A percentile compares a stretch with the other conserved stretches of the same genome.
Evolutionary conservation across 1,140 invertebrate species (phyloP).

Genomic region (Pachyrhynchus sulphureomaculatus): DNA sequence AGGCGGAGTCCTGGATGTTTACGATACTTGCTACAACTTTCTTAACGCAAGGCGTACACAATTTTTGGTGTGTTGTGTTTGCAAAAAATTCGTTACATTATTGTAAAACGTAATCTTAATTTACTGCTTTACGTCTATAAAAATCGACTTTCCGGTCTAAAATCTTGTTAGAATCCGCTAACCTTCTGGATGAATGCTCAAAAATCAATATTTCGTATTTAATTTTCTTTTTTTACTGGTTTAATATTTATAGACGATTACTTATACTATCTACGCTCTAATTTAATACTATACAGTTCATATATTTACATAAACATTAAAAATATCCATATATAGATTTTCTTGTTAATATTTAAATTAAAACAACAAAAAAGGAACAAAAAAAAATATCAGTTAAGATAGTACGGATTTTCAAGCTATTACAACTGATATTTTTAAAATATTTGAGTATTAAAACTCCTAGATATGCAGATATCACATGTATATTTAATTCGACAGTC

Average conservation of each 20-base stretch:
- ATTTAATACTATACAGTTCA: conserved; percentile 2
- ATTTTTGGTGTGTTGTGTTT: too few species aligned
- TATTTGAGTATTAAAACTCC: conserved; percentile 1
- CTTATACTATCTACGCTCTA: neutral
- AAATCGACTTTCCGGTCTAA: too few species aligned
- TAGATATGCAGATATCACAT: neutral
- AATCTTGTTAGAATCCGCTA: too few species aligned
- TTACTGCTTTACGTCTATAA: too few species aligned
- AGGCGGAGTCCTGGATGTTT: too few species aligned
- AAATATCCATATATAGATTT: conserved; percentile 4
- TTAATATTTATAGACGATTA: conserved; percentile 9
- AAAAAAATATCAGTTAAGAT: neutral
- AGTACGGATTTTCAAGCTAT: too few species aligned
- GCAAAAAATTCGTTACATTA: too few species aligned
- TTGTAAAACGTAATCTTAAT: too few species aligned
- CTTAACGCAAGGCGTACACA: too few species aligned
- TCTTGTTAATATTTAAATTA: conserved; percentile 7
- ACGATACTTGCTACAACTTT: too few species aligned
- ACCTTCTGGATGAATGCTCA: too few species aligned
- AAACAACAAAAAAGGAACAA: neutral
- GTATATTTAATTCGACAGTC: neutral
- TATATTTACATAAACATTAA: conserved; percentile 16
- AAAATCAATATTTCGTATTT: neutral
- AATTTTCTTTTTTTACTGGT: neutral
- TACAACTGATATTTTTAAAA: neutral